phyloP scores from a whole-genome alignment of 1,140 invertebrate species.

The Venturia canescens region DNA sequence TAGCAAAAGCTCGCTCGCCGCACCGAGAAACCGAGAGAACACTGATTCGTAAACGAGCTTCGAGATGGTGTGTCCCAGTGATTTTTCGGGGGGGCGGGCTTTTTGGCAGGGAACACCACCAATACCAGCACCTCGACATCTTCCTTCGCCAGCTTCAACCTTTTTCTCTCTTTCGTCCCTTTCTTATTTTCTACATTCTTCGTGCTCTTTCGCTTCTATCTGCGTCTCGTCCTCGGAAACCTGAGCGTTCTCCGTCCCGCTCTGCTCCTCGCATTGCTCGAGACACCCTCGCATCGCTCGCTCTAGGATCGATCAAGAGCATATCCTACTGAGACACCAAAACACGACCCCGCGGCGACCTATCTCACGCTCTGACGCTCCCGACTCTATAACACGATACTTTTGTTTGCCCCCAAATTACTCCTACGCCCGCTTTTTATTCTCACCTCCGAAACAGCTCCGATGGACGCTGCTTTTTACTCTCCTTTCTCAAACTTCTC shows the following conservation, averaged over 20 bases:
- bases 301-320: conserved; percentile 24
- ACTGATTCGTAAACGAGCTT: conserved; percentile 58
- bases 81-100: conserved; percentile 59
- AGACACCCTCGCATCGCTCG: conserved; percentile 6
- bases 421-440: too few relatives aligned
- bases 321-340: conserved; percentile 13
- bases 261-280: background rate
- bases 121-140: conserved; percentile 36
- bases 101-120: conserved; percentile 53
- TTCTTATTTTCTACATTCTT: conserved; percentile 47
- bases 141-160: conserved; percentile 34
- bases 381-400: conserved; percentile 5
- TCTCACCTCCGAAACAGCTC: too few relatives aligned
- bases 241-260: background rate
- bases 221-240: conserved; percentile 5
- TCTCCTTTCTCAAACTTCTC: too few relatives aligned
- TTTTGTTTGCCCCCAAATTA: conserved; percentile 1
- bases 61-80: conserved; percentile 53
- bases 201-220: conserved; percentile 55
- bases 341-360: conserved; percentile 12
- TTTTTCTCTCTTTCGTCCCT: conserved; percentile 48
- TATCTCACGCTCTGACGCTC: conserved; percentile 36
- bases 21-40: background rate
- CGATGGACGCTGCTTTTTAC: too few relatives aligned
- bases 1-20: background rate